Percentiles rank a stretch among this genome's conserved stretches.
Evolutionary conservation across 2,888 invertebrate species (phyloP).

Genomic region (Cylindroiulus punctatus): DNA sequence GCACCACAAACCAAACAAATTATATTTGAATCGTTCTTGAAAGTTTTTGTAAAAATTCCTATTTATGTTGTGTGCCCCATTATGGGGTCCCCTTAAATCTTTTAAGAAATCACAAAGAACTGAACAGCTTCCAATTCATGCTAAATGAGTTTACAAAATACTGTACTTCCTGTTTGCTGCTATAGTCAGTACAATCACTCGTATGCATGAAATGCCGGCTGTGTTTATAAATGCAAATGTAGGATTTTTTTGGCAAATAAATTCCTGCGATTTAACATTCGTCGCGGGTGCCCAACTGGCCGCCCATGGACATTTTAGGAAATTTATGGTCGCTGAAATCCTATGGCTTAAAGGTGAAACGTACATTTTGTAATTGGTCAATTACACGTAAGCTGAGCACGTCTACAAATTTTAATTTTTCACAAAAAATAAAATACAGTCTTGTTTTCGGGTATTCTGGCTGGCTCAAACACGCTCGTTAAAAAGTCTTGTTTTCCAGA

Average conservation of each 20-base stretch:
- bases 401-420: conserved; percentile 15
- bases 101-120: background rate
- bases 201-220: background rate
- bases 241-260: background rate
- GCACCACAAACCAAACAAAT: background rate
- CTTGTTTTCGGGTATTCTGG: background rate
- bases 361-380: conserved; percentile 34
- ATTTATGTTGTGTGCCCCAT: background rate
- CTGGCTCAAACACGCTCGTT: background rate
- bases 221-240: conserved; percentile 10
- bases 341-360: conserved; percentile 33
- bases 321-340: background rate
- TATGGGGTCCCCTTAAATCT: background rate
- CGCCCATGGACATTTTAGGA: conserved; percentile 4
- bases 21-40: background rate
- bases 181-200: background rate
- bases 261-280: background rate
- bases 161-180: background rate
- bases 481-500: background rate
- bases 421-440: background rate
- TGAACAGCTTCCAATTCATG: background rate
- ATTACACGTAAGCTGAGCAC: conserved; percentile 25
- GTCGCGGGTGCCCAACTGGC: background rate
- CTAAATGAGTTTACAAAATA: background rate
- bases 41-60: background rate